These are phyloP conservation scores for Herpailurus yagouaroundi DNA, from an alignment of 2,113 vertebrate species.

Conservation along the genomic window DNA sequence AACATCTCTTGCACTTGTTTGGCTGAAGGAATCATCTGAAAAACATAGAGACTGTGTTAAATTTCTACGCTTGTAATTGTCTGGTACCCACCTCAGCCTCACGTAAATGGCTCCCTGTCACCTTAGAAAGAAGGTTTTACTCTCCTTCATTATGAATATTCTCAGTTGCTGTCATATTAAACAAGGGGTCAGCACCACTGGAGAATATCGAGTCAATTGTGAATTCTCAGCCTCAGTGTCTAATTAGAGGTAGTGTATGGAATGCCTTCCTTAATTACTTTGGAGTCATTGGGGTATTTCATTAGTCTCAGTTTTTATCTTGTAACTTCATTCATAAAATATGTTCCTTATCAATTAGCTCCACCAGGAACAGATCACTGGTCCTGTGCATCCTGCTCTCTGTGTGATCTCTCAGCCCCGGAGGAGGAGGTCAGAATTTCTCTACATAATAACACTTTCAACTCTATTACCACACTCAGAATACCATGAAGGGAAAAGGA, in stretches of 20 bases:
- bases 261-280: conserved; percentile 74
- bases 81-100: not conserved
- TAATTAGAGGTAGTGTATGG: conserved; percentile 75
- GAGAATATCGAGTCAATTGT: conserved; percentile 67
- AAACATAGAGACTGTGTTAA: not conserved
- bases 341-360: conserved; percentile 77
- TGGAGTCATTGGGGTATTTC: conserved; percentile 77
- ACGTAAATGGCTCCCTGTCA: conserved; percentile 31
- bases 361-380: conserved; percentile 62
- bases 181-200: conserved; percentile 69
- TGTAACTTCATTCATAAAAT: conserved; percentile 82
- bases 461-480: conserved; percentile 61
- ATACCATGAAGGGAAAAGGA: not conserved
- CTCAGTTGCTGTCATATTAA: conserved; percentile 53
- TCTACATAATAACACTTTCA: conserved; percentile 72
- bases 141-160: conserved; percentile 57
- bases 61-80: not conserved
- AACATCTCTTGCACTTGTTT: conserved; percentile 22
- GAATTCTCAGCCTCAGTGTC: conserved; percentile 72
- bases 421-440: conserved; percentile 78
- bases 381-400: conserved; percentile 46
- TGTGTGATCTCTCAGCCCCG: conserved; percentile 68
- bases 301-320: conserved; percentile 76
- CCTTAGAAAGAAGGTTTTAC: conserved; percentile 50
- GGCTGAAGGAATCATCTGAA: conserved; percentile 16